Evolutionary conservation across 2,797 vertebrate species (phyloP).

Genomic region (Takifugu rubripes): DNA sequence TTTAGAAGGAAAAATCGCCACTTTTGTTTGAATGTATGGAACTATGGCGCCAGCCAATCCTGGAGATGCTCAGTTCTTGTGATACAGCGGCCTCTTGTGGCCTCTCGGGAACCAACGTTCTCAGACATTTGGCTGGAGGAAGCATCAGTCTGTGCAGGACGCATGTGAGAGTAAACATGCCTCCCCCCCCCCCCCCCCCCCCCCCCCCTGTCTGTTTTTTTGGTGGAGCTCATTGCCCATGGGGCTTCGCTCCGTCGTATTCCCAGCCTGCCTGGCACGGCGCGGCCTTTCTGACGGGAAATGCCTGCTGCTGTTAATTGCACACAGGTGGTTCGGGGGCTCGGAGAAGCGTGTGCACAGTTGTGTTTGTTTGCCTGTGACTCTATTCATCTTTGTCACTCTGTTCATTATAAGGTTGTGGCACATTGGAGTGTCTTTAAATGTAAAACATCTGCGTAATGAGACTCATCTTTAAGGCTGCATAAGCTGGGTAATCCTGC

Average conservation of each 20-base stretch:
- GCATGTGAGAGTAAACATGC: background rate
- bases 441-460: constrained; percentile 14
- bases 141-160: background rate
- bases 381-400: constrained; percentile 39
- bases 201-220: constrained; percentile 5
- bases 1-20: too few species aligned
- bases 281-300: constrained; percentile 70
- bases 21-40: too few species aligned
- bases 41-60: too few species aligned
- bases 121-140: background rate
- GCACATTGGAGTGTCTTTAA: constrained; percentile 3
- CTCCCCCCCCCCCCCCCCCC: background rate
- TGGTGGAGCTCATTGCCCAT: constrained; percentile 42
- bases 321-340: constrained; percentile 70
- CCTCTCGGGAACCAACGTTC: background rate
- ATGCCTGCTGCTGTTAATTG: constrained; percentile 74
- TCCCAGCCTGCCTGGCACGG: constrained; percentile 67
- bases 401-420: constrained; percentile 13
- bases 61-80: constrained; percentile 5
- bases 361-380: constrained; percentile 45
- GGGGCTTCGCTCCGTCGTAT: constrained; percentile 42
- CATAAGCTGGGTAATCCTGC: constrained; percentile 11
- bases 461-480: constrained; percentile 7
- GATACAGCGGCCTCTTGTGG: constrained; percentile 61
- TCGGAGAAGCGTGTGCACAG: constrained; percentile 31